A percentile compares a stretch with the other conserved stretches of the same genome.
phyloP scores from a whole-genome alignment of 92 coral and sea anemone species.

The Nematostella vectensis region DNA sequence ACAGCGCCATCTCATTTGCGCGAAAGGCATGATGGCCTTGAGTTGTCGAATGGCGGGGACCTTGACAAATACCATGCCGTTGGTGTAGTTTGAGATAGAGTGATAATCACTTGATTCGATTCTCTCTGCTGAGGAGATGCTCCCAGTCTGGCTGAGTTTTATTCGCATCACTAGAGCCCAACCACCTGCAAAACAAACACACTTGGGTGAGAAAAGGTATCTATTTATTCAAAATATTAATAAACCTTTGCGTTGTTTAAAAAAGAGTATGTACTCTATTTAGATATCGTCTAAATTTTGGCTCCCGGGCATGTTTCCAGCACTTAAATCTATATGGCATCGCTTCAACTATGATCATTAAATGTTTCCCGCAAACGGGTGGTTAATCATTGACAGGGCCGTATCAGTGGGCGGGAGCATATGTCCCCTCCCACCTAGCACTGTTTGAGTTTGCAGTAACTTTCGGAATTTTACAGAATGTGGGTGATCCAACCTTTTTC shows the following conservation, averaged over 20 bases:
- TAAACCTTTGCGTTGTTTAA: no score
- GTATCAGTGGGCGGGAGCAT: no score
- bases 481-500: conserved; percentile 35
- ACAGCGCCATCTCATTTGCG: conserved; percentile 47
- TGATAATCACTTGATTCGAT: neutral
- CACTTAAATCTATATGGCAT: no score
- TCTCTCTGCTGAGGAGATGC: neutral
- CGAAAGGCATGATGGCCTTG: conserved; percentile 5
- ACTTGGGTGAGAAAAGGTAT: neutral
- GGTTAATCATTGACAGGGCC: no score
- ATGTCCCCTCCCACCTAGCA: no score
- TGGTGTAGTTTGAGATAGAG: conserved; percentile 18
- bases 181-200: conserved; percentile 15
- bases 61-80: neutral
- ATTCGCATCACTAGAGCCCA: conserved; percentile 23
- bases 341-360: no score
- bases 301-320: no score
- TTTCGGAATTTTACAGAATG: no score
- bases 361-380: no score
- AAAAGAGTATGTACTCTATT: no score
- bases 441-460: no score
- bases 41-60: conserved; percentile 8
- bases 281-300: no score
- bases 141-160: neutral
- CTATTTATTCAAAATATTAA: neutral